Conservation (phyloP, 1,140 invertebrate genomes). For the Zaprionus davidi region DNA sequence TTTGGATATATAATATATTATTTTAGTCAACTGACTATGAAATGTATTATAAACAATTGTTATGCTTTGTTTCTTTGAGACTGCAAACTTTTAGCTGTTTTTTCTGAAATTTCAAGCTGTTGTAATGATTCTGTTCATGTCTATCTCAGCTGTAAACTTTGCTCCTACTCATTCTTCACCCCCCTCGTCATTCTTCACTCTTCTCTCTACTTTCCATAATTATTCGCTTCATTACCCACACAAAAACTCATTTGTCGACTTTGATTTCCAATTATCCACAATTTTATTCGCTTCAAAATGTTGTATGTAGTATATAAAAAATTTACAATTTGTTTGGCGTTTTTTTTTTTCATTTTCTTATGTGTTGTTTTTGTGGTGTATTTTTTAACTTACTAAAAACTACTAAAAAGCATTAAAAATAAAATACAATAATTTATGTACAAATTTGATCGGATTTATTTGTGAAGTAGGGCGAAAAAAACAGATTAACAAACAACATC, state of each 20-base stretch:
- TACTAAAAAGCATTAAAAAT: constrained; percentile 70
- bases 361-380: constrained; percentile 44
- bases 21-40: neutral
- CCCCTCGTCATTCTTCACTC: neutral
- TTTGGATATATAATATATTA: neutral
- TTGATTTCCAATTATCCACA: constrained; percentile 79
- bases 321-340: constrained; percentile 67
- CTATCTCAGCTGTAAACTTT: neutral
- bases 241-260: constrained; percentile 1
- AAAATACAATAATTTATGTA: constrained; percentile 80
- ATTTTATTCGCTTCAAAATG: constrained; percentile 80
- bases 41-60: neutral
- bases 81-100: neutral
- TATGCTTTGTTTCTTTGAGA: neutral
- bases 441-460: constrained; percentile 79
- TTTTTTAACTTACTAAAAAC: constrained; percentile 74
- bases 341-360: constrained; percentile 27
- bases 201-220: neutral
- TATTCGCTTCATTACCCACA: neutral
- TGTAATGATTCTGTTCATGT: neutral
- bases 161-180: neutral
- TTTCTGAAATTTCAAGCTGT: neutral
- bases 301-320: constrained; percentile 59
- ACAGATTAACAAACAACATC: constrained; percentile 42
- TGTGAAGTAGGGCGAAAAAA: constrained; percentile 41